Conservation (phyloP, 2,888 invertebrate genomes). For the Blera fallax region DNA sequence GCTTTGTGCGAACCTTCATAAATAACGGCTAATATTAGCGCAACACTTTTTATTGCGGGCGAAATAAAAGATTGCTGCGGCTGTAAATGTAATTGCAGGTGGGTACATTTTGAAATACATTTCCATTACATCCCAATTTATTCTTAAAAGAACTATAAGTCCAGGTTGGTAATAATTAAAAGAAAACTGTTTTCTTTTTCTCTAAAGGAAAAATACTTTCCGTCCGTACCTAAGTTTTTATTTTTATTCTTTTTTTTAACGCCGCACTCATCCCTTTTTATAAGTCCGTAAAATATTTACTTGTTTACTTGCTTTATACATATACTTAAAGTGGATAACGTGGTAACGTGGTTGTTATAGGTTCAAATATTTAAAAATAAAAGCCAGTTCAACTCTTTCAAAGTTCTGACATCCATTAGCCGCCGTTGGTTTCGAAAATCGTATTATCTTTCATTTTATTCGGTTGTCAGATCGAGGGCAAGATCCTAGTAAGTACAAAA, state of each 20-base stretch:
- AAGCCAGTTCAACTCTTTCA: too few species aligned
- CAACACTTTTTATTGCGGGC: slow-evolving; percentile 57
- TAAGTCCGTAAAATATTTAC: not conserved
- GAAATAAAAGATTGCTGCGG: slow-evolving; percentile 50
- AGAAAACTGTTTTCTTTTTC: not conserved
- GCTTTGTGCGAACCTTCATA: slow-evolving; percentile 46
- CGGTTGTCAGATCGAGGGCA: too few species aligned
- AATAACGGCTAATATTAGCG: slow-evolving; percentile 62
- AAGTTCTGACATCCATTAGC: too few species aligned
- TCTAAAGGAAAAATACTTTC: not conserved
- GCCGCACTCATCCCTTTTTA: not conserved
- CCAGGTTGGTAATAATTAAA: not conserved
- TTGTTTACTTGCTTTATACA: too few species aligned
- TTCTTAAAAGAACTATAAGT: not conserved
- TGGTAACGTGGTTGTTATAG: too few species aligned
- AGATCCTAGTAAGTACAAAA: too few species aligned
- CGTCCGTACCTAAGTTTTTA: not conserved
- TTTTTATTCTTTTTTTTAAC: not conserved
- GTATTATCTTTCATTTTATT: too few species aligned
- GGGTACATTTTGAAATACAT: not conserved
- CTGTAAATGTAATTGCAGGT: not conserved
- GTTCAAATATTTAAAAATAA: too few species aligned
- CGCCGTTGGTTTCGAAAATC: too few species aligned
- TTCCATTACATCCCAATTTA: not conserved
- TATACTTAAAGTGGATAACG: too few species aligned